Evolutionary conservation across 53 echinoderm and acorn worm genomes (phyloP), one percentile per base, ranked within the genome.

Genomic region (Echinometra lucunter): DNA sequence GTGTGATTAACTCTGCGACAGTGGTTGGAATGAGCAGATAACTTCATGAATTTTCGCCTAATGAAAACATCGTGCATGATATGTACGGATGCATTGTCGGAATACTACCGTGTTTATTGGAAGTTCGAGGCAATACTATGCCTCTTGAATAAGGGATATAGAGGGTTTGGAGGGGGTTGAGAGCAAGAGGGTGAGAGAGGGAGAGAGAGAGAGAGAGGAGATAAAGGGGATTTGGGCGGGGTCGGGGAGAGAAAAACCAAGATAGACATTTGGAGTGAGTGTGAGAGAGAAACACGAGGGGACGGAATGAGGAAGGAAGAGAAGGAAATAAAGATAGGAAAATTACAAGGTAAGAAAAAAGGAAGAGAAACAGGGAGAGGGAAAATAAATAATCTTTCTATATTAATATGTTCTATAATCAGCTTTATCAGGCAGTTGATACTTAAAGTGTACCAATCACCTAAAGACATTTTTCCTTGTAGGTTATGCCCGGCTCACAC

Each of bases 1-100:
- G 85, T 85, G 49, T 85, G 45, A 85, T 85, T 85, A 85, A n/a
- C 47, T 85, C 30, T 47, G 47, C 85, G 85, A 49, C 49, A 85
- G 85, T n/a, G 25, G 45, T 27, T 18, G 15, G 49, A 49, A 85
- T 49, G 49, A n/a, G 45, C 27, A 53, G 38, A 81, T 81, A 44
- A 81, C 18, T 25, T 81, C 44, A 81, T 85, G 47, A 85, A 85
- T 28, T 85, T n/a, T 27, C 27, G n/a, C 49, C 5, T 49, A 45
- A 85, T 85, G 85, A 85, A 47, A 28, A 45, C 47, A 35, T 18
- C 18, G 78, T 78, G 49, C 85, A 85, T n/a, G 47, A n/a, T 85
- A n/a, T 16, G 25, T 17, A 23, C 3, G n/a, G 16, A 81, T 81
- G 44, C 81, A 81, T 23, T 69, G 34, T 69, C 63, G 63, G 69